phyloP scores from a whole-genome alignment of 2,888 invertebrate genomes.

The Agrypnus murinus region DNA sequence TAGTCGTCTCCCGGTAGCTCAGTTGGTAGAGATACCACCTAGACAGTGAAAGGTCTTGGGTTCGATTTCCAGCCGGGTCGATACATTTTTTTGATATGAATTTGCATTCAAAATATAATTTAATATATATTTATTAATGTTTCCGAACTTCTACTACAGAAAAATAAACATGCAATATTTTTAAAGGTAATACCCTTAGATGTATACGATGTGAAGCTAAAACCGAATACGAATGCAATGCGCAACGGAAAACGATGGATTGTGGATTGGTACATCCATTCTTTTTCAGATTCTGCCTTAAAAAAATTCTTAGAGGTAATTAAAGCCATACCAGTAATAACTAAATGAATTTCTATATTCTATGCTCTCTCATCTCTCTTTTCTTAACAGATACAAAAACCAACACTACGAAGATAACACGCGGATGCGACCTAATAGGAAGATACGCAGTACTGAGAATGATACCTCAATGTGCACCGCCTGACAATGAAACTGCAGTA shows the following conservation, averaged over 20 bases:
- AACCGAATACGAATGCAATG: neutral
- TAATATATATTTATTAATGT: too few relatives aligned
- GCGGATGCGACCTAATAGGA: constrained; percentile 1
- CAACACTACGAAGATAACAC: neutral
- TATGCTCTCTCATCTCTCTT: too few relatives aligned
- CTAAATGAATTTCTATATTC: neutral
- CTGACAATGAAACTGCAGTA: too few relatives aligned
- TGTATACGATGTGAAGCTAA: neutral
- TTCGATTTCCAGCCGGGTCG: too few relatives aligned
- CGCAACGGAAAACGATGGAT: neutral
- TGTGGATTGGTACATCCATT: constrained; percentile 23
- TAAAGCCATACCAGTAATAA: neutral
- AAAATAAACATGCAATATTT: too few relatives aligned
- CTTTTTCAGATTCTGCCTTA: constrained; percentile 27
- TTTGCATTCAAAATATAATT: too few relatives aligned
- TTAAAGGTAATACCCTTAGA: neutral
- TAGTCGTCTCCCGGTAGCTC: too few relatives aligned
- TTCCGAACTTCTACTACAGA: too few relatives aligned
- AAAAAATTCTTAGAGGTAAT: constrained; percentile 12
- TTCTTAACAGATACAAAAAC: neutral
- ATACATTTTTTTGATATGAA: too few relatives aligned
- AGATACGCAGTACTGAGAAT: neutral
- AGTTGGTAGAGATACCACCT: too few relatives aligned
- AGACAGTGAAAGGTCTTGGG: too few relatives aligned
- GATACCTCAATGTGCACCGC: constrained; percentile 1